A percentile compares a stretch with the other conserved stretches of the same genome.
Evolutionary conservation across 2,888 invertebrate genomes (phyloP).

Genomic region (Andrena camellia): DNA sequence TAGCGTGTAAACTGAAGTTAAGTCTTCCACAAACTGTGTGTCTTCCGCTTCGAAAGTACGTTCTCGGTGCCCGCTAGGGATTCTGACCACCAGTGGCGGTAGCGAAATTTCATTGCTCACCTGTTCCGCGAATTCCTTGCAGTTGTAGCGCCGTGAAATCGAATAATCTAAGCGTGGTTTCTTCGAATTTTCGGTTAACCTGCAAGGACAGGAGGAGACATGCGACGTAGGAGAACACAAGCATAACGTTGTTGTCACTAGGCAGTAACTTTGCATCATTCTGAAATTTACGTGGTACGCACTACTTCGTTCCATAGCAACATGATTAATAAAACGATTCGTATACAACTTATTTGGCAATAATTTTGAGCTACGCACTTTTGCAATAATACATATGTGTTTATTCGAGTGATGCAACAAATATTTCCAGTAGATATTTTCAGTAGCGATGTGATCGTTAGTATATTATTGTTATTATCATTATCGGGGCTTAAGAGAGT

Average conservation of each 20-base stretch:
- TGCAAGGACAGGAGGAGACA: not conserved
- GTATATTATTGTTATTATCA: too few species aligned
- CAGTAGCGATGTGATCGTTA: too few species aligned
- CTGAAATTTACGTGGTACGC: not conserved
- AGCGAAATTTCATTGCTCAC: constrained; percentile 34
- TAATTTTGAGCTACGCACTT: too few species aligned
- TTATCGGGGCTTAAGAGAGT: too few species aligned
- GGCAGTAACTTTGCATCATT: too few species aligned
- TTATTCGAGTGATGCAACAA: too few species aligned
- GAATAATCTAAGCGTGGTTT: constrained; percentile 1
- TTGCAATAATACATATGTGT: too few species aligned
- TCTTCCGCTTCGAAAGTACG: constrained; percentile 18
- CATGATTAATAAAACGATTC: too few species aligned
- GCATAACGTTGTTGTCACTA: not conserved
- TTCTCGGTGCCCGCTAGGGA: not conserved
- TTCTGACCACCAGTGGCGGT: not conserved
- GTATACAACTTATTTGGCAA: too few species aligned
- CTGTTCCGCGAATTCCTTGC: constrained; percentile 16
- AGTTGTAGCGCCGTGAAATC: constrained; percentile 7
- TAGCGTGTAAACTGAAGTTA: constrained; percentile 40
- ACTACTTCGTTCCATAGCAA: too few species aligned
- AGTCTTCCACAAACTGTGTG: constrained; percentile 25
- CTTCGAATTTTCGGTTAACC: not conserved
- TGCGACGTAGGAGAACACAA: not conserved
- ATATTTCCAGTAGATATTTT: too few species aligned